These are phyloP conservation scores for Brotula barbata DNA, from an alignment of 2,797 vertebrate genomes.

Conservation along the genomic window DNA sequence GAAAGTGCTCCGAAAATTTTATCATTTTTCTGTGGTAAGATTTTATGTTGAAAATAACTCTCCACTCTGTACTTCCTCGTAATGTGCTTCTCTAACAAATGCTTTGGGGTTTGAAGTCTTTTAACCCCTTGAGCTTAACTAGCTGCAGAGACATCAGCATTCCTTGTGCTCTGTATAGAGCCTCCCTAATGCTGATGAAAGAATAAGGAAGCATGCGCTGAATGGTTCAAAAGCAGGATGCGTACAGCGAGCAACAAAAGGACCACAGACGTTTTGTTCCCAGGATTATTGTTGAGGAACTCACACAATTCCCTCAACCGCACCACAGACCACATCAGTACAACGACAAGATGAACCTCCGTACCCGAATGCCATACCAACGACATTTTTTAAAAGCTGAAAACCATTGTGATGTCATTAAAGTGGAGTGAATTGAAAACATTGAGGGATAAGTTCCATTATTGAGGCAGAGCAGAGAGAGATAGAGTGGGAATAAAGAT, in stretches of 20 bases:
- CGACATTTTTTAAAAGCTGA: conserved; percentile 28
- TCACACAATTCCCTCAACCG: conserved; percentile 32
- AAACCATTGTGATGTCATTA: conserved; percentile 45
- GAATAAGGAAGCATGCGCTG: background rate
- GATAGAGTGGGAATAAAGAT: conserved; percentile 34
- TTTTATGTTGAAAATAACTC: background rate
- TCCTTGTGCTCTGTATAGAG: conserved; percentile 9
- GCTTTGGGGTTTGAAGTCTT: background rate
- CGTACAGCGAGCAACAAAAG: conserved; percentile 29
- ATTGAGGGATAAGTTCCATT: conserved; percentile 51
- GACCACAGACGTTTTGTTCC: conserved; percentile 35
- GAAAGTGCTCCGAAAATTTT: background rate
- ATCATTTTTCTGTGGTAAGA: background rate
- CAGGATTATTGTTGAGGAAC: conserved; percentile 32
- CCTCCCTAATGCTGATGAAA: conserved; percentile 9
- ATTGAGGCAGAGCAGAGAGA: conserved; percentile 28
- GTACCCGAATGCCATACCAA: conserved; percentile 22
- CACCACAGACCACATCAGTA: conserved; percentile 46
- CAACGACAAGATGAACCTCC: conserved; percentile 49
- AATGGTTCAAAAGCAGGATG: conserved; percentile 20
- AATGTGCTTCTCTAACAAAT: conserved; percentile 1
- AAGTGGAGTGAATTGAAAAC: conserved; percentile 43
- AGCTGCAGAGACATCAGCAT: conserved; percentile 7
- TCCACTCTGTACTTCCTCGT: background rate
- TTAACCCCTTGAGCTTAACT: conserved; percentile 1